Conservation (phyloP, 2,113 vertebrate genomes). For the Pterocles orientalis region DNA sequence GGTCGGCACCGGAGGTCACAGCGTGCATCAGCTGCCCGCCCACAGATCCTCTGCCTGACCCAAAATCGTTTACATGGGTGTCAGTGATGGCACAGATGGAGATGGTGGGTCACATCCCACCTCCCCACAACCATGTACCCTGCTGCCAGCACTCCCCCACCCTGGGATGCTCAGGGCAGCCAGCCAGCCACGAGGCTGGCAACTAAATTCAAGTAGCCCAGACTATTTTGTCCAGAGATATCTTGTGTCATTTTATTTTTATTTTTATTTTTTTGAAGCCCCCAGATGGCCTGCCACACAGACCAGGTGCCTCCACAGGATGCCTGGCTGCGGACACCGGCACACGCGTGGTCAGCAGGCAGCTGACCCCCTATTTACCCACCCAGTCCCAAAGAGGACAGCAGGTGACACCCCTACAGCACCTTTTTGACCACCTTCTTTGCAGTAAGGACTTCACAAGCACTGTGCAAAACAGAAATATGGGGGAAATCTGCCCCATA, state of each 20-base stretch:
- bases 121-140: neutral
- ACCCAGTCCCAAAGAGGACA: neutral
- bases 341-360: accelerated
- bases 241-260: accelerated
- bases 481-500: neutral
- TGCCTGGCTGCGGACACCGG: accelerated
- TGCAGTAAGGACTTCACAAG: neutral
- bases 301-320: accelerated
- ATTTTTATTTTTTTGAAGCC: neutral
- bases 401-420: neutral
- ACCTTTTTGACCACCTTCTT: neutral
- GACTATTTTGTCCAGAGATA: neutral
- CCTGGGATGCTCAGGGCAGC: neutral
- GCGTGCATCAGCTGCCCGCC: neutral
- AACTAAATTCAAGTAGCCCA: neutral
- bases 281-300: accelerated
- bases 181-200: neutral
- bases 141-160: neutral
- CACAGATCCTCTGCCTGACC: neutral
- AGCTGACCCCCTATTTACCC: neutral
- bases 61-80: neutral
- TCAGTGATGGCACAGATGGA: neutral
- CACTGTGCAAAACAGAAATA: neutral
- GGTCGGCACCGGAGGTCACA: neutral
- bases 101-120: neutral